A percentile compares a stretch with the other conserved stretches of the same genome.
Conservation (phyloP, 2,113 vertebrate species). For the Trematocara nigrifrons region DNA sequence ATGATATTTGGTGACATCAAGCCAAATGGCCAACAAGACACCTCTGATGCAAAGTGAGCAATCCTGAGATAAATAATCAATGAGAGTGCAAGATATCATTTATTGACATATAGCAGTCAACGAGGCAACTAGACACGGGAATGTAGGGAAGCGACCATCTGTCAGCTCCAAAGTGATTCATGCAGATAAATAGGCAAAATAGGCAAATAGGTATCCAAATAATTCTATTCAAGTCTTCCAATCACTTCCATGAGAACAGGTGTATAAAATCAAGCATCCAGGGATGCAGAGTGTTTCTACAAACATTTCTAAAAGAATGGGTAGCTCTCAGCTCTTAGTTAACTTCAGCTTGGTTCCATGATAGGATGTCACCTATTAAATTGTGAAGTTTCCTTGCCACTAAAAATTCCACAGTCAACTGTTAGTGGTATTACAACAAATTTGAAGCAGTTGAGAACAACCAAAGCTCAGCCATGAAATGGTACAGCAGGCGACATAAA, state of each 20-base stretch:
- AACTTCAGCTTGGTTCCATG: neutral
- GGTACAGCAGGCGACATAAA: neutral
- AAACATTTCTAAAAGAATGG: neutral
- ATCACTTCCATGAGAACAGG: neutral
- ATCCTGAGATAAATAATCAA: neutral
- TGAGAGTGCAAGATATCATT: neutral
- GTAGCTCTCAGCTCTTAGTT: neutral
- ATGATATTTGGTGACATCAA: neutral
- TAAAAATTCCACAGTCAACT: neutral
- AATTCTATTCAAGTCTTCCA: neutral
- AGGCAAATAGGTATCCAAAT: neutral
- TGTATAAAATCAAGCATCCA: neutral
- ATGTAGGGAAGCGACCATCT: neutral
- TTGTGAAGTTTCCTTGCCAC: neutral
- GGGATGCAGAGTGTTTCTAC: neutral
- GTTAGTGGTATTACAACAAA: neutral
- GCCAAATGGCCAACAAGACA: neutral
- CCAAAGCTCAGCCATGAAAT: neutral
- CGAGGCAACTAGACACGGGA: neutral
- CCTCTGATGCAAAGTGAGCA: neutral
- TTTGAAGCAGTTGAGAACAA: neutral
- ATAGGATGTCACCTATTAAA: neutral
- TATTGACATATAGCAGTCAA: neutral
- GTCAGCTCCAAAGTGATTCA: neutral
- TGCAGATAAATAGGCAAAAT: neutral